Evolutionary conservation across 30 jellyfish, hydroid and myxozoan genomes (phyloP).

Genomic region (Cassiopea xamachana): DNA sequence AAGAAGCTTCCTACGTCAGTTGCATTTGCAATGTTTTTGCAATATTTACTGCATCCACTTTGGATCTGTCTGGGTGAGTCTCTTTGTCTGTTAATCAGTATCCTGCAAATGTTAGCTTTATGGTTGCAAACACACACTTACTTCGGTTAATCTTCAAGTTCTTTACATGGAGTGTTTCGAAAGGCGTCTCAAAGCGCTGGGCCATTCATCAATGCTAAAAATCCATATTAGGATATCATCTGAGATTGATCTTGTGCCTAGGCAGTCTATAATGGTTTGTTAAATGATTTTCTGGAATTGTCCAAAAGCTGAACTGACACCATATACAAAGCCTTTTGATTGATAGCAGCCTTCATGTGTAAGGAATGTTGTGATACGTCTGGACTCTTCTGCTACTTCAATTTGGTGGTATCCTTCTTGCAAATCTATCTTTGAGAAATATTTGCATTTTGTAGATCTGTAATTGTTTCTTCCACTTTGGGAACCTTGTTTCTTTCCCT

Average conservation of each 20-base stretch:
- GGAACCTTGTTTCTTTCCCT: conserved; percentile 42
- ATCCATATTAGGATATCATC: conserved; percentile 44
- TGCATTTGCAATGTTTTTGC: conserved; percentile 30
- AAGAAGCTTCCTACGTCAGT: conserved; percentile 49
- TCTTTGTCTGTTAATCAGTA: conserved; percentile 56
- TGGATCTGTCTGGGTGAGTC: conserved; percentile 46
- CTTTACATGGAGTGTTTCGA: conserved; percentile 35
- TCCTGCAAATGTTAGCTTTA: conserved; percentile 48
- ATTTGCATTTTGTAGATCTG: conserved; percentile 53
- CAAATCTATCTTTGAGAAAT: conserved; percentile 35
- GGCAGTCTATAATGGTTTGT: conserved; percentile 45
- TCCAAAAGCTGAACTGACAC: conserved; percentile 52
- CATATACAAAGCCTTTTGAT: conserved; percentile 35
- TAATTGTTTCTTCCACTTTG: conserved; percentile 39
- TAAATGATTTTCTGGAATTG: conserved; percentile 24
- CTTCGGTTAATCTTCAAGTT: conserved; percentile 17
- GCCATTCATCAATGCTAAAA: conserved; percentile 38
- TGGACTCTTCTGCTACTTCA: conserved; percentile 43
- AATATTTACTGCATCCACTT: conserved; percentile 40
- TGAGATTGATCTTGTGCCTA: conserved; percentile 53
- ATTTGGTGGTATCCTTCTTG: conserved; percentile 50
- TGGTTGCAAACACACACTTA: conserved; percentile 53
- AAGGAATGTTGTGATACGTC: conserved; percentile 41
- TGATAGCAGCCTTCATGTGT: conserved; percentile 26
- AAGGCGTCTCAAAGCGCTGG: conserved; percentile 32